Evolutionary conservation across 2,888 invertebrate species (phyloP), one percentile per base, ranked within the genome.

Genomic region (Amphipoea lucens): DNA sequence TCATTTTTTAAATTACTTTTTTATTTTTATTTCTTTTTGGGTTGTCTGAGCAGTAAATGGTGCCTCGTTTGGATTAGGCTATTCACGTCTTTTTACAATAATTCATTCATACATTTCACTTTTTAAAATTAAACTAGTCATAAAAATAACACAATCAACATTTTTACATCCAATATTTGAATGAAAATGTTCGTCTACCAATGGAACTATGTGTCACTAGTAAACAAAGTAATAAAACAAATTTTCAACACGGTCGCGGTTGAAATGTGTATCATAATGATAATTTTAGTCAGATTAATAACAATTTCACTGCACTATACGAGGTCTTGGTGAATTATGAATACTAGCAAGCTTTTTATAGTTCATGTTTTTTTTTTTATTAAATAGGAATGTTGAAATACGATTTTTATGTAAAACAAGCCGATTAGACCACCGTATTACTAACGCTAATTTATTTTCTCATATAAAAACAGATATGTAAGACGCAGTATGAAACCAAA

Each of bases 211-310:
- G 82, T 82, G 89, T 87, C 89, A 2, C 74, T 17, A n/a, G 14
- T 62, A 81, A 81, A 79, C 70, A 72, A 74, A 76, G 78, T 77
- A 75, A 87, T 87, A 87, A 89, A 89, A 85, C 79, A 76, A 79
- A 79, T 84, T 79, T 73, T 79, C 78, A 75, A 82, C 87, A 71
- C 70, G 23, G n/a, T 74, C 9, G 14, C 20, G 42, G 77, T 40
- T 45, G 23, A 70, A 82, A 82, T 76, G 45, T 66, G 67, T 63
- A 67, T 57, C 77, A 51, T 77, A 75, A 89, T 78, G 74, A 84
- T 84, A 85, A 85, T 87, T 87, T 85, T 80, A 87, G 76, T 89
- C 74, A 71, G 79, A 87, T 80, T 87, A 78, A 69, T 79, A 84
- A 76, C 48, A 74, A 65, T 76, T 82, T 29, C 23, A 76, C 42